Evolutionary conservation across 2,113 vertebrate species (phyloP).

Genomic region (Collichthys lucidus): DNA sequence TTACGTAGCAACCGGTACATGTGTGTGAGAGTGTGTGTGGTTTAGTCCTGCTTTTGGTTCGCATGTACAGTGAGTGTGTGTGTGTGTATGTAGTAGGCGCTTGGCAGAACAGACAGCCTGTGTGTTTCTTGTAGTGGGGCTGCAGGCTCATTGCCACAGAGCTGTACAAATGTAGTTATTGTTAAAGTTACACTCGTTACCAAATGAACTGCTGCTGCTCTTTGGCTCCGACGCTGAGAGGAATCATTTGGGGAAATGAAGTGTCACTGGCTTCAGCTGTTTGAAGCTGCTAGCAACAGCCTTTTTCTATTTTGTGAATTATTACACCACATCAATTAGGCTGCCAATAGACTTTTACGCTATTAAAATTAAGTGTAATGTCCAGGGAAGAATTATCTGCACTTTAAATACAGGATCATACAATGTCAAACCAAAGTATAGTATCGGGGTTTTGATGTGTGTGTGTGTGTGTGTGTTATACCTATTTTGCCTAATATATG

Average conservation of each 20-base stretch:
- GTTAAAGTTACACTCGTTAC: slow-evolving; percentile 46
- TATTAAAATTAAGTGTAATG: neutral
- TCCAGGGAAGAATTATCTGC: neutral
- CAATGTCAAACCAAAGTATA: neutral
- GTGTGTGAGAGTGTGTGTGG: slow-evolving; percentile 4
- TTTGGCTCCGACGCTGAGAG: neutral
- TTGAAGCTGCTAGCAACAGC: neutral
- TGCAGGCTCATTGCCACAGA: slow-evolving; percentile 37
- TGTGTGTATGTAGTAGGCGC: neutral
- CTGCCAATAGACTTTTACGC: neutral
- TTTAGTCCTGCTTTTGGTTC: neutral
- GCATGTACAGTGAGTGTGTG: neutral
- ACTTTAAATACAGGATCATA: neutral
- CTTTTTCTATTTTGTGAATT: neutral
- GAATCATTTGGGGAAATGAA: neutral
- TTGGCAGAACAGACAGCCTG: slow-evolving; percentile 38
- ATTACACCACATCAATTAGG: neutral
- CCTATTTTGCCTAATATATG: slow-evolving; percentile 13
- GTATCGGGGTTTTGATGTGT: neutral
- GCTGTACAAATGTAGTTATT: slow-evolving; percentile 48
- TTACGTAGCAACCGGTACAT: slow-evolving; percentile 32
- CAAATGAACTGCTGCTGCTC: slow-evolving; percentile 23
- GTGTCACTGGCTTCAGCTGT: slow-evolving; percentile 10
- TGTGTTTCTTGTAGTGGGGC: slow-evolving; percentile 13
- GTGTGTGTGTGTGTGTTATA: neutral